Base-by-base conservation (phyloP, 2,113 vertebrate species). In the Ranitomeya imitator region DNA sequence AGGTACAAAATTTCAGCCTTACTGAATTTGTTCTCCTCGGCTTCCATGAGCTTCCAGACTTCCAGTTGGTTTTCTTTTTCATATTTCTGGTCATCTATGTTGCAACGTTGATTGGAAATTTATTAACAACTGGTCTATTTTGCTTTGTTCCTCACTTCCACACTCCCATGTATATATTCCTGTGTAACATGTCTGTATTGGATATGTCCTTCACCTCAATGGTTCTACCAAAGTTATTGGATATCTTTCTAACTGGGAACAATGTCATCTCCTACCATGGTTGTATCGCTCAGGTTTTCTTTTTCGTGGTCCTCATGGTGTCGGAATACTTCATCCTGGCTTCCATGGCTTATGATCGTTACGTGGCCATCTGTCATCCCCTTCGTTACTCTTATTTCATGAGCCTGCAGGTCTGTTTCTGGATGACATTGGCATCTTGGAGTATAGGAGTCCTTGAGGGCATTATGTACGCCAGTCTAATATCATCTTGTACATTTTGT, bases 341-440 rank as follows among this genome's bases (percentile, higher is more conserved):
- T 12, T n/a, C 86, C 14, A 93, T 92, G 93, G 91, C 86, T 90
- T 91, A 67, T 63, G 59, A 37, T 91, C 91, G 23, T 57, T 93
- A 15, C 84, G 67, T 88, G 26, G 77, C 18, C 51, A 88, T 89
- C 14, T 87, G 85, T 10, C 51, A 26, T 13, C 84, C 84, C n/a
- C 13, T 91, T 26, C 85, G 55, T 37, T 89, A 87, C 73, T 59
- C 69, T 0, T 6, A 55, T 19, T 69, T 90, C n/a, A 74, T 89
- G 31, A 74, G 71, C 19, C 16, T 74, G 8, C 31, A 3, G 4
- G 16, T 74, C 31, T 74, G 71, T 74, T 74, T 45, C 16, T 74
- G 26, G 71, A 26, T 71, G 71, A n/a, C 31, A 45, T 45, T 0
- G 71, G 19, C 37, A 23, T 74, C 71, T 8, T 74, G 71, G 71